Percentiles rank a stretch among this genome's conserved stretches.
Conservation (phyloP, 2,888 invertebrate species). For the Ptilodon capucinus region DNA sequence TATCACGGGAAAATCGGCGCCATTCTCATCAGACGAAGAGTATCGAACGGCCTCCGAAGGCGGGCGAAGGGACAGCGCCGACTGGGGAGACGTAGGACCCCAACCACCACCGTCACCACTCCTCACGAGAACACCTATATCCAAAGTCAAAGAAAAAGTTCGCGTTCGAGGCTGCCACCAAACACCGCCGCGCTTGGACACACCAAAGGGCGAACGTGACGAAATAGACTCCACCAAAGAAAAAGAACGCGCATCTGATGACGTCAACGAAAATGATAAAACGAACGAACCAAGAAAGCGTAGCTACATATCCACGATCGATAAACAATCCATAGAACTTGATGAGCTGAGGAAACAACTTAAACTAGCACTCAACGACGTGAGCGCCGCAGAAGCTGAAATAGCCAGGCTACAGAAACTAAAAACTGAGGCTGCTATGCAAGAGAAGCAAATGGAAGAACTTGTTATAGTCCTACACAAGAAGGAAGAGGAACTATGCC, state of each 20-base stretch:
- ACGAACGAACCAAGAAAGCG: slow-evolving; percentile 75
- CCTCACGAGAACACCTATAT: slow-evolving; percentile 81
- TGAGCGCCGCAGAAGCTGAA: slow-evolving; percentile 87
- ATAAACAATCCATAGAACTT: slow-evolving; percentile 86
- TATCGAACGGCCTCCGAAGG: slow-evolving; percentile 94
- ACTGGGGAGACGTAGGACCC: slow-evolving; percentile 87
- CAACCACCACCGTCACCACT: slow-evolving; percentile 84
- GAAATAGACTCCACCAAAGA: slow-evolving; percentile 80
- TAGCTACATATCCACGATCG: slow-evolving; percentile 81
- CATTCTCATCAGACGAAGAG: slow-evolving; percentile 93
- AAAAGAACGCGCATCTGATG: slow-evolving; percentile 59
- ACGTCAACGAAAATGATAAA: slow-evolving; percentile 74
- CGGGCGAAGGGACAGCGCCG: slow-evolving; percentile 90
- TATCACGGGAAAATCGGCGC: slow-evolving; percentile 84
- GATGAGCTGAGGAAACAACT: slow-evolving; percentile 88
- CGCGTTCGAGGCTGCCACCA: slow-evolving; percentile 83
- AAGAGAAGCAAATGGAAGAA: slow-evolving; percentile 90
- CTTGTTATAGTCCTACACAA: slow-evolving; percentile 88
- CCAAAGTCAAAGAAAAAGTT: slow-evolving; percentile 78
- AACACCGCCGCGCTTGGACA: slow-evolving; percentile 75
- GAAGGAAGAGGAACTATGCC: slow-evolving; percentile 88
- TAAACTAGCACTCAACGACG: slow-evolving; percentile 83
- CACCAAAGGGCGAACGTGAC: slow-evolving; percentile 80
- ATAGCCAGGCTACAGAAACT: slow-evolving; percentile 87
- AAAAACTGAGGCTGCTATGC: slow-evolving; percentile 86